A percentile compares a stretch with the other conserved stretches of the same genome.
phyloP scores from a whole-genome alignment of 2,113 vertebrate species.

The Corythornis vintsioides region DNA sequence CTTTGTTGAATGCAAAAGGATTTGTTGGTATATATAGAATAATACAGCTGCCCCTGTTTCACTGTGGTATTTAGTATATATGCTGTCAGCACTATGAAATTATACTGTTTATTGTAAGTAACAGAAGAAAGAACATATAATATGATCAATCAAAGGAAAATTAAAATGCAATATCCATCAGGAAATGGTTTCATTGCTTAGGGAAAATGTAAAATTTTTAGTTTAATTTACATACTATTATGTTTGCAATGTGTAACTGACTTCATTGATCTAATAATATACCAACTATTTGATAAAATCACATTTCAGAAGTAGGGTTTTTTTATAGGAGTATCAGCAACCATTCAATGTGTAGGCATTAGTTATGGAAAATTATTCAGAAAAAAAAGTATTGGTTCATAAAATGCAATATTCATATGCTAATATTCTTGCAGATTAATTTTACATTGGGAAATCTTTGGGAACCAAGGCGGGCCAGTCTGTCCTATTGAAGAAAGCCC shows the following conservation, averaged over 20 bases:
- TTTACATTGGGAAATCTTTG: background rate
- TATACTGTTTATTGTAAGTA: background rate
- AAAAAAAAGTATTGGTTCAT: background rate
- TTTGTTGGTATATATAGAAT: background rate
- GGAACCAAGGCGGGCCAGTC: background rate
- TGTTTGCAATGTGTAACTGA: background rate
- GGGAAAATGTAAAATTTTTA: slow-evolving; percentile 40
- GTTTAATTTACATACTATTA: slow-evolving; percentile 40
- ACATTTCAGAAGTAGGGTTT: background rate
- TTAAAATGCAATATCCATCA: slow-evolving; percentile 33
- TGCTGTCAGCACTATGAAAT: background rate
- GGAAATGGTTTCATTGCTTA: background rate
- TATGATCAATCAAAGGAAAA: slow-evolving; percentile 11
- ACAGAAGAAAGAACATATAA: slow-evolving; percentile 12
- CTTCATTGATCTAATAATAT: background rate
- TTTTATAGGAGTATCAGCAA: background rate
- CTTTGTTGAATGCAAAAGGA: background rate
- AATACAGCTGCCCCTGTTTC: background rate
- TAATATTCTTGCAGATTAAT: slow-evolving; percentile 19
- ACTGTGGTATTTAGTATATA: slow-evolving; percentile 1
- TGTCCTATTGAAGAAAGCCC: background rate
- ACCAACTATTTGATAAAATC: slow-evolving; percentile 36
- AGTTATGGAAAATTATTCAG: slow-evolving; percentile 38
- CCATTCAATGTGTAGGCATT: background rate
- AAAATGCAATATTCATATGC: background rate